A percentile compares a stretch with the other conserved stretches of the same genome.
Conservation (phyloP, 37 sponge, comb jelly and placozoan species). For the Axinella damicornis region DNA sequence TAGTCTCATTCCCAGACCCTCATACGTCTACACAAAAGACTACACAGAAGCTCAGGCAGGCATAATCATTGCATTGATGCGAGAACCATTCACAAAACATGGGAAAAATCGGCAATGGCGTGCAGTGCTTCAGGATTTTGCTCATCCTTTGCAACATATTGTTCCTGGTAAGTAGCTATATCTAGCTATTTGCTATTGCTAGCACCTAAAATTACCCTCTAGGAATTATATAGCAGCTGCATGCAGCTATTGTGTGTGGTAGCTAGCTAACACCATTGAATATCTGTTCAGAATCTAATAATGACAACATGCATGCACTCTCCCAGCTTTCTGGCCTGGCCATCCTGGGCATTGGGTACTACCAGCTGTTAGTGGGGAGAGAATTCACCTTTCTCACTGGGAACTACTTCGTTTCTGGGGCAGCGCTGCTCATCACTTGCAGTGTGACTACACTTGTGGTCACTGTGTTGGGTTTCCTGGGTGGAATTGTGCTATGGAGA, state of each 20-base stretch:
- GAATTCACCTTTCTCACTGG: slow-evolving; percentile 36
- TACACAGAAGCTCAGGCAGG: too few species aligned
- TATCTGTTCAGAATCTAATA: too few species aligned
- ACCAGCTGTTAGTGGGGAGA: neutral
- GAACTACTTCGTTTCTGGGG: slow-evolving; percentile 12
- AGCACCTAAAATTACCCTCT: too few species aligned
- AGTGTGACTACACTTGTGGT: slow-evolving; percentile 39
- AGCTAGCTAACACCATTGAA: too few species aligned
- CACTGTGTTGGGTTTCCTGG: slow-evolving; percentile 40
- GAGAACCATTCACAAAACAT: too few species aligned
- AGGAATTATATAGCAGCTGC: too few species aligned
- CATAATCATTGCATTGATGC: too few species aligned
- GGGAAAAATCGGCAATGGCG: neutral
- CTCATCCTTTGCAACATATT: slow-evolving; percentile 48
- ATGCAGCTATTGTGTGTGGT: too few species aligned
- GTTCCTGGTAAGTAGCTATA: slow-evolving; percentile 62
- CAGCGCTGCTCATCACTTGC: slow-evolving; percentile 41
- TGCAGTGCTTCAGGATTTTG: neutral
- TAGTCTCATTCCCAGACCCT: too few species aligned
- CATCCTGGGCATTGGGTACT: slow-evolving; percentile 23
- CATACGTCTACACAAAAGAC: too few species aligned
- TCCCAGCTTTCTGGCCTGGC: slow-evolving; percentile 23
- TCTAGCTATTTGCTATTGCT: too few species aligned
- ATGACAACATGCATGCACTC: too few species aligned
- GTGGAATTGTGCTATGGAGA: slow-evolving; percentile 33